A percentile compares a stretch with the other conserved stretches of the same genome.
Evolutionary conservation across 2,888 invertebrate genomes (phyloP).

Genomic region (Caenorhabditis becei): DNA sequence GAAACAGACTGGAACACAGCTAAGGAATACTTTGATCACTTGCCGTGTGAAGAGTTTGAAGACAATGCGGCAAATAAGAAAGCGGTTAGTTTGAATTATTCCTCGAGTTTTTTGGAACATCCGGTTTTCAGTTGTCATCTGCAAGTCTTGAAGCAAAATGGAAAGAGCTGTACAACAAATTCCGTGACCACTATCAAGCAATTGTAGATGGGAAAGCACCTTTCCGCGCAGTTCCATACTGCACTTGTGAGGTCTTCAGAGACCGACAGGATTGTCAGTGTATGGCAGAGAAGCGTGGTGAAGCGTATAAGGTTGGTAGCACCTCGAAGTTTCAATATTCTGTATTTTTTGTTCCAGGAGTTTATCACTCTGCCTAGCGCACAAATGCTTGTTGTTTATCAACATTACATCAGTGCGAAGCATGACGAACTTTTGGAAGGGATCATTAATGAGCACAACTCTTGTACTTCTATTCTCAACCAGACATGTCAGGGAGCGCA

Average conservation of each 20-base stretch:
- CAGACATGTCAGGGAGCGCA: no score
- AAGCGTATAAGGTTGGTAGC: neutral
- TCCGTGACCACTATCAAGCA: neutral
- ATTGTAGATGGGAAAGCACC: neutral
- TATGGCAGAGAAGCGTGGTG: neutral
- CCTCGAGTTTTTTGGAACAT: neutral
- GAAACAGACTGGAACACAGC: neutral
- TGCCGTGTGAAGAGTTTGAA: neutral
- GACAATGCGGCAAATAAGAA: neutral
- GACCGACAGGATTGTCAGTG: neutral
- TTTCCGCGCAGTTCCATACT: slow-evolving; percentile 3
- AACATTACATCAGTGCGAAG: neutral
- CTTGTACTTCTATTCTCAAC: no score
- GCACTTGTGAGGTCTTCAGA: slow-evolving; percentile 1
- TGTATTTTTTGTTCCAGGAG: no score
- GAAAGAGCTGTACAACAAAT: neutral
- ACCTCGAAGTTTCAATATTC: neutral
- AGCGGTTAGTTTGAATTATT: neutral
- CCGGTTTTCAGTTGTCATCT: neutral
- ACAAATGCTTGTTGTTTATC: neutral
- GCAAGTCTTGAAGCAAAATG: neutral
- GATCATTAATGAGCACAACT: no score
- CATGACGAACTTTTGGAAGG: neutral
- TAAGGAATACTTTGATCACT: neutral
- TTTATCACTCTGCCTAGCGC: no score